Evolutionary conservation across 2,797 vertebrate species (phyloP).

Genomic region (Mergus octosetaceus): DNA sequence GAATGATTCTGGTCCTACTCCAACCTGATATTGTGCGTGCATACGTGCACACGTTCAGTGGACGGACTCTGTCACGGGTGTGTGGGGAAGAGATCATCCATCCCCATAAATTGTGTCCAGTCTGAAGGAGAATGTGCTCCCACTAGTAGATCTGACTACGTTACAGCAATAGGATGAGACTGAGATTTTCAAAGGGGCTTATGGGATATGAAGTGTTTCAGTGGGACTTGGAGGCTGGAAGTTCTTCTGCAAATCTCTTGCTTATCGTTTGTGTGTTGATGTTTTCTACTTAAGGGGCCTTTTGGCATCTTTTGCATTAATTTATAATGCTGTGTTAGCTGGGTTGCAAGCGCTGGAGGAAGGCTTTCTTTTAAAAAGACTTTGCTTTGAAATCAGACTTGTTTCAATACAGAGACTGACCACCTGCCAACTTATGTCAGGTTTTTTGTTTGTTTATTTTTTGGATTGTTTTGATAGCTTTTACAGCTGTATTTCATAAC

Average conservation of each 20-base stretch:
- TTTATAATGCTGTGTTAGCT: neutral
- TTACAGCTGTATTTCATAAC: neutral
- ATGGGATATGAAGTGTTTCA: fast-evolving
- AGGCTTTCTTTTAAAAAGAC: neutral
- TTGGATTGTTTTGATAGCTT: neutral
- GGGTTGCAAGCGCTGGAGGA: neutral
- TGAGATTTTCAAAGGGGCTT: neutral
- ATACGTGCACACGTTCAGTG: fast-evolving
- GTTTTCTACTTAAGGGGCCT: conserved; percentile 34
- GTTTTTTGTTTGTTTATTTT: neutral
- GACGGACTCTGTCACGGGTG: fast-evolving
- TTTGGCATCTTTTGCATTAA: neutral
- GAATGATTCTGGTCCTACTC: neutral
- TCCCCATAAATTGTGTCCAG: fast-evolving
- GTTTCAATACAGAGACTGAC: neutral
- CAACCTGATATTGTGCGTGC: neutral
- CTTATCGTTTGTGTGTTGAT: neutral
- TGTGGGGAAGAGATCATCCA: fast-evolving
- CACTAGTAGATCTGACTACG: neutral
- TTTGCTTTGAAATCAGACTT: neutral
- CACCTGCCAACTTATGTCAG: neutral
- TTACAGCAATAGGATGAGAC: neutral
- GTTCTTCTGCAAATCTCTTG: neutral
- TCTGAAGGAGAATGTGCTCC: neutral
- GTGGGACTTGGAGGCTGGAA: neutral